Evolutionary conservation across 1,140 invertebrate species (phyloP).

Genomic region (Paralvinella palmiformis): DNA sequence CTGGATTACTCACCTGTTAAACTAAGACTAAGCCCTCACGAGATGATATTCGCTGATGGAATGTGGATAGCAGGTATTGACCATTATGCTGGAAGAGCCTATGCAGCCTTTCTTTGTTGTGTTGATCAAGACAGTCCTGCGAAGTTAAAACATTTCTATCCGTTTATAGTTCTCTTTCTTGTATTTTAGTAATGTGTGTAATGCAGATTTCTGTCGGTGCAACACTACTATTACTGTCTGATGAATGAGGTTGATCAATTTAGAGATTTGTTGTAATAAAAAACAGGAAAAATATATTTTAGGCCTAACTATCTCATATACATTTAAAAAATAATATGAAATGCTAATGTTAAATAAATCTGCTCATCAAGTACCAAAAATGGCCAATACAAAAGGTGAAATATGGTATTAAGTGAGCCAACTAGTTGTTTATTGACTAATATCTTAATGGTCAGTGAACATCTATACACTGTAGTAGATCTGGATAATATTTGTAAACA

Average conservation of each 20-base stretch:
- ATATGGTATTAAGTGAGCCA: no score
- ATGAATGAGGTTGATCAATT: background rate
- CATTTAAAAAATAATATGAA: no score
- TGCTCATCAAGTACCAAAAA: no score
- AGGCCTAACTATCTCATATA: no score
- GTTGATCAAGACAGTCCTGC: background rate
- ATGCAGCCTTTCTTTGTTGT: background rate
- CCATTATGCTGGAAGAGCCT: background rate
- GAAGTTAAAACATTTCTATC: background rate
- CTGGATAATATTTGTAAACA: background rate
- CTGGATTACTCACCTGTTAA: slow-evolving; percentile 39
- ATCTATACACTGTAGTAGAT: background rate
- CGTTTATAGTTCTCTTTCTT: background rate
- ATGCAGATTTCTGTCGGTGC: no score
- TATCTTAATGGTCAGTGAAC: no score
- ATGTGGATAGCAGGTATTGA: slow-evolving; percentile 42
- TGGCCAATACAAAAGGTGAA: no score
- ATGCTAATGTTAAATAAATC: no score
- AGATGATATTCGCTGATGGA: slow-evolving; percentile 47
- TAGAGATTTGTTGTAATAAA: background rate
- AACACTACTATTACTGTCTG: background rate
- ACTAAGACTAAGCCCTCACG: slow-evolving; percentile 41
- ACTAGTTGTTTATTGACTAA: no score
- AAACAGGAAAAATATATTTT: no score
- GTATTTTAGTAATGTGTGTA: background rate